Base-by-base conservation (phyloP, 2,888 invertebrate genomes). In the Chydorus sphaericus region DNA sequence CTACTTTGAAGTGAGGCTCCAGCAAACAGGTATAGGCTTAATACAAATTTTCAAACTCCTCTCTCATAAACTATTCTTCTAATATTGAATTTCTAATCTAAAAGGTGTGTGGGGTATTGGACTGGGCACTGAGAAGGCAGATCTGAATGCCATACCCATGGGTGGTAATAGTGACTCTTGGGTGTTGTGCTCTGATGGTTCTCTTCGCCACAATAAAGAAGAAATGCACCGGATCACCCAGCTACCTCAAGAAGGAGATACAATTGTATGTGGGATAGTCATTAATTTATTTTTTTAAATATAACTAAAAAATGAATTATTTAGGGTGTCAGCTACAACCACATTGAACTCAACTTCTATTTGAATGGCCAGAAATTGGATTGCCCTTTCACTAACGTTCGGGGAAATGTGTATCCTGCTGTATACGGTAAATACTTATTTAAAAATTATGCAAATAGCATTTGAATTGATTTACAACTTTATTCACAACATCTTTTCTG, bases 1-100 rank as follows among this genome's bases (percentile, higher is more conserved):
- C 3, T 98, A 96, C 70, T 98, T 96, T 70, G 97, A 98, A 76
- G 87, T 96, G 6, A 97, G 97, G 74, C 74, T 98, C 56, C 96
- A 97, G 70, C 96, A 97, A 68, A 83, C 87, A 60, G 96, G 96
- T 65, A 61, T 51, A 62, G 61, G 31, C n/a, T 28, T 37, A n/a
- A 14, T 48, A 18, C 10, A 16, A 48, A 14, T 28, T 33, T 26
- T 23, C 23, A 16, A 1, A 44, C 7, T 51, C 5, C n/a, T 44
- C 10, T 16, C 7, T 11, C 20, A 53, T 2, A 56, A 14, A 59
- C 11, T 44, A 36, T 38, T 29, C 48, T 14, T 38, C 33, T 14
- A 56, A 38, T 8, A 51, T 52, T 39, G 38, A 39, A 20, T 39
- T 53, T 44, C 38, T 38, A 39, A 28, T 58, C 29, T 48, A 51